A percentile compares a stretch with the other conserved stretches of the same genome.
Conservation (phyloP, 35 echinoderm and acorn worm species). For the Amphiura filiformis region DNA sequence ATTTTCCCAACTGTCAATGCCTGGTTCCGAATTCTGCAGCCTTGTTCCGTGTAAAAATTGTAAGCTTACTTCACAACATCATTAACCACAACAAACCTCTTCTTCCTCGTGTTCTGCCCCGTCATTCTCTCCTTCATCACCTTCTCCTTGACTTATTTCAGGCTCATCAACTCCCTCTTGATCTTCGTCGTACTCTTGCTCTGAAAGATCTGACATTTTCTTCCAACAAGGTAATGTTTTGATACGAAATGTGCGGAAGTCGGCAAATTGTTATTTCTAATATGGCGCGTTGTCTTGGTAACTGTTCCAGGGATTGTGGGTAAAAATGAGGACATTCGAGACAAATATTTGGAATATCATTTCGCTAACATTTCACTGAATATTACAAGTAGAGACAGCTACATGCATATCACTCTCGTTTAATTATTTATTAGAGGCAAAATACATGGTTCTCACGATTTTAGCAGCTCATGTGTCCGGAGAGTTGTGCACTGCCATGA, state of each 20-base stretch:
- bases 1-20: too few species aligned
- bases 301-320: neutral
- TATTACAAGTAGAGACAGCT: neutral
- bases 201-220: conserved; percentile 86
- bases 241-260: neutral
- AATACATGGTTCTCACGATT: neutral
- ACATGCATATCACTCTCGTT: neutral
- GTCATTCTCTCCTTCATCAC: conserved; percentile 70
- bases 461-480: neutral
- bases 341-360: neutral
- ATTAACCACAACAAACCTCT: conserved; percentile 42
- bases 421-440: neutral
- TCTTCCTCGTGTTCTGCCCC: conserved; percentile 89
- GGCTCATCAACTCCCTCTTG: conserved; percentile 96
- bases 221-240: neutral
- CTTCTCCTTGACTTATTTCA: conserved; percentile 81
- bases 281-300: conserved; percentile 42
- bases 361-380: too few species aligned
- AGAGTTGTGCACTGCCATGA: too few species aligned
- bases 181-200: conserved; percentile 95
- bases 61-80: too few species aligned
- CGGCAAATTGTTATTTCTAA: conserved; percentile 26
- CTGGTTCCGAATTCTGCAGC: too few species aligned
- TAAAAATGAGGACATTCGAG: neutral
- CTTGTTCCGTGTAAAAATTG: too few species aligned